Evolutionary conservation across 2,888 invertebrate species (phyloP), one percentile per base, ranked within the genome.

Genomic region (Clivina fossor): DNA sequence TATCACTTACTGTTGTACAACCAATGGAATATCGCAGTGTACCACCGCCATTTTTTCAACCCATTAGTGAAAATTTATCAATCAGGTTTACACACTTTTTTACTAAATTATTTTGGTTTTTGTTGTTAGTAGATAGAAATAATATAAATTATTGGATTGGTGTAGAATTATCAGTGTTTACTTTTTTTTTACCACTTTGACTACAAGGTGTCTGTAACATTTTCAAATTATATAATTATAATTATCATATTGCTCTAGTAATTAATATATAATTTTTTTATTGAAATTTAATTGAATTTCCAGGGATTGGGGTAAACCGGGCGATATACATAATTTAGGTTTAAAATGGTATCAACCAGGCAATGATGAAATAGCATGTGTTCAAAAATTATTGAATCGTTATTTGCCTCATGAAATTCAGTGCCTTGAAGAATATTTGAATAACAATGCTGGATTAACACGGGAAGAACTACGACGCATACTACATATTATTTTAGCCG

Each of bases 301-400:
- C 16, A 78, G 83, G 16, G 86, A 91, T 62, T 96, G 95, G 95
- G 94, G 91, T 0, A 78, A 79, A 57, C 79, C 86, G 0, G 81
- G 84, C 13, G 76, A 85, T 62, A 71, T 88, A 15, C 76, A 84
- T 51, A 78, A 84, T 19, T 75, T 87, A 13, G 76, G 83, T 4
- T 74, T 92, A 15, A 75, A 83, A 32, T 94, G 92, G 92, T 89
- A 90, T 66, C 76, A 85, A 40, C 93, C 94, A 0, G 80, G 77
- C 16, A 76, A 78, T 16, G 80, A 80, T 30, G 93, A 93, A 69
- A 79, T 88, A 1, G 71, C 74, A 1, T 81, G 82, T 58, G 83
- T 86, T 1, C 82, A 86, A 64, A 75, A 77, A 65, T 67, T 94
- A 5, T 72, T 86, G 9, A 76, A 80, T 56, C 79, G 80, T 62